A percentile compares a stretch with the other conserved stretches of the same genome.
Evolutionary conservation across 2,888 invertebrate species (phyloP).

Genomic region (Drosophila mettleri): DNA sequence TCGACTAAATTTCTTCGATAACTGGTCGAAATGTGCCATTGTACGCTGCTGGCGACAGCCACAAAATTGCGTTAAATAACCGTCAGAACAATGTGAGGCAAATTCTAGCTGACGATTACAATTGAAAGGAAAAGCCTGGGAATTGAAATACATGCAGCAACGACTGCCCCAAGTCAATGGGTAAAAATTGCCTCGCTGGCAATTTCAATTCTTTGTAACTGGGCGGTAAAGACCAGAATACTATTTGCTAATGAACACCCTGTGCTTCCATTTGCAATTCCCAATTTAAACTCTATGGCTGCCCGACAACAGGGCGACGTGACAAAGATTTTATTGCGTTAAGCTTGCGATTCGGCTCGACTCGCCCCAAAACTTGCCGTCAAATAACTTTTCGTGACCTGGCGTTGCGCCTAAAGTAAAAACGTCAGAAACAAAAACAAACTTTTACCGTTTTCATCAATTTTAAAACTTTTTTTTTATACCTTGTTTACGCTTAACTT

Average conservation of each 20-base stretch:
- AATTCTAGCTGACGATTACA: conserved; percentile 32
- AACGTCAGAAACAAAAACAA: background rate
- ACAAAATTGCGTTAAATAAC: conserved; percentile 55
- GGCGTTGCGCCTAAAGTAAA: conserved; percentile 32
- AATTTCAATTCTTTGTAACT: conserved; percentile 53
- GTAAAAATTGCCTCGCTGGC: conserved; percentile 47
- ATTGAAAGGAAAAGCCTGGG: conserved; percentile 51
- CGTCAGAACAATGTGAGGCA: conserved; percentile 2
- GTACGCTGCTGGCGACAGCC: conserved; percentile 35
- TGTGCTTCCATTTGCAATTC: conserved; percentile 12
- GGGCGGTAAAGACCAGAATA: background rate
- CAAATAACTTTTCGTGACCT: conserved; percentile 43
- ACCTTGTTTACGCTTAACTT: conserved; percentile 48
- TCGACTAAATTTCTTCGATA: background rate
- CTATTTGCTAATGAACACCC: conserved; percentile 2
- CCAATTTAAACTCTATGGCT: conserved; percentile 6
- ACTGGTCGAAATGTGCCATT: background rate
- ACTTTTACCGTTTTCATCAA: conserved; percentile 53
- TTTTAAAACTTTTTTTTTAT: conserved; percentile 38
- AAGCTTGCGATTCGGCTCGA: conserved; percentile 1
- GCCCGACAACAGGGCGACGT: conserved; percentile 39
- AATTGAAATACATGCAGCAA: conserved; percentile 47
- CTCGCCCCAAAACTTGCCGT: conserved; percentile 9
- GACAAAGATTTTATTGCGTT: conserved; percentile 64
- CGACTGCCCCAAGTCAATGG: conserved; percentile 8